Conservation (phyloP, 1,140 invertebrate genomes). For the Centruroides vittatus region DNA sequence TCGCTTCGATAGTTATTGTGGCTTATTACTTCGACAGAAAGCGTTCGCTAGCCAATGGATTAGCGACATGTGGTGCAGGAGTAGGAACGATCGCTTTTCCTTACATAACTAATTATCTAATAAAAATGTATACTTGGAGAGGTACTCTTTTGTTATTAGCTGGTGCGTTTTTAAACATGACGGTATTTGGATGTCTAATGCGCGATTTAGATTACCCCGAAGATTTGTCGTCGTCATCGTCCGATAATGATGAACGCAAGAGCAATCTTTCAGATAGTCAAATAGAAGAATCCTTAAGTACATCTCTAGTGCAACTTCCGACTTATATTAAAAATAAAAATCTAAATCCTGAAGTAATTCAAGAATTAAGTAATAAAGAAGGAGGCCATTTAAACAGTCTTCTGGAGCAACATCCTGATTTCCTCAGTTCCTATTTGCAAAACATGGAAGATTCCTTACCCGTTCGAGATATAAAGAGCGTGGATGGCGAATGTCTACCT, state of each 20-base stretch:
- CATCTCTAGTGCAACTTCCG: constrained; percentile 61
- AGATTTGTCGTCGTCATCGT: not conserved
- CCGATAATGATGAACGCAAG: not conserved
- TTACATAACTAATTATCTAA: constrained; percentile 48
- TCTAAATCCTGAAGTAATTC: constrained; percentile 3
- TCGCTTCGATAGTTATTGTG: constrained; percentile 86
- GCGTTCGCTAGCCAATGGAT: constrained; percentile 76
- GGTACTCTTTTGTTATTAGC: constrained; percentile 58
- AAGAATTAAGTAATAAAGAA: constrained; percentile 16
- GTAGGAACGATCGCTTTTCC: constrained; percentile 71
- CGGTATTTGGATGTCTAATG: constrained; percentile 68
- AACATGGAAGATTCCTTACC: not conserved
- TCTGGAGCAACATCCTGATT: constrained; percentile 17
- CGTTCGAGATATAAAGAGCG: not conserved
- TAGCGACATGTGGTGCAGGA: constrained; percentile 85
- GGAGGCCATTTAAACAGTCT: constrained; percentile 18
- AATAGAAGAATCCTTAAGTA: constrained; percentile 40
- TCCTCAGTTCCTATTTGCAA: constrained; percentile 13
- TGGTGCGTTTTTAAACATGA: constrained; percentile 62
- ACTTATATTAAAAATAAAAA: constrained; percentile 44
- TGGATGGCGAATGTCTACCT: not conserved
- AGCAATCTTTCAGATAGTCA: not conserved
- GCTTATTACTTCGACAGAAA: constrained; percentile 85
- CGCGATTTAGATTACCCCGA: constrained; percentile 31
- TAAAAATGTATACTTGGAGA: constrained; percentile 35